A percentile compares a stretch with the other conserved stretches of the same genome.
These are phyloP conservation scores for Echiichthys vipera DNA, from an alignment of 2,797 vertebrate genomes.

Conservation along the genomic window DNA sequence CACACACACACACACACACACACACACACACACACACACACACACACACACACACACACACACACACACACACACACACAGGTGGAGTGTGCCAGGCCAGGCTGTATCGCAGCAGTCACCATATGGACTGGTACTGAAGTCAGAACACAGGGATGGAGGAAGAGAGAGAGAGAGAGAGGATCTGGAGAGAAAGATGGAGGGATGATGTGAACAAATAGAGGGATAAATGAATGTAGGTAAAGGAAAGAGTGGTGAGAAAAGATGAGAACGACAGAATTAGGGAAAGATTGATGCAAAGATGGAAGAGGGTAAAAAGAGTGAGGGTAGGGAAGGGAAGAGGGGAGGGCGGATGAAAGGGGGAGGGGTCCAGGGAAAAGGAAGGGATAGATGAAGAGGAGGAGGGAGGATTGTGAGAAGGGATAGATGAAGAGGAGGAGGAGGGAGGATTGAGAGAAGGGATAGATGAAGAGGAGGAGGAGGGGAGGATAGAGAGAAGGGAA, in stretches of 20 bases:
- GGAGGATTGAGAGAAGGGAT: background rate
- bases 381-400: too few species aligned
- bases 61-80: constrained; percentile 39
- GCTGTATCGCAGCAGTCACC: constrained; percentile 82
- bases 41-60: constrained; percentile 11
- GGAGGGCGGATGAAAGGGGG: too few species aligned
- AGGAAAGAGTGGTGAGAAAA: background rate
- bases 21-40: constrained; percentile 5
- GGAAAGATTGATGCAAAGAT: background rate
- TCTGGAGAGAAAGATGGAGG: background rate
- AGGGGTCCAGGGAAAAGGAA: background rate
- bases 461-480: background rate
- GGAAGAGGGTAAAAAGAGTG: too few species aligned
- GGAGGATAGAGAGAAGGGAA: too few species aligned
- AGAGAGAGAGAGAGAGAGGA: background rate
- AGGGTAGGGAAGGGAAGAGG: background rate
- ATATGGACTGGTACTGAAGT: constrained; percentile 82
- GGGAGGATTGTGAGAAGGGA: background rate
- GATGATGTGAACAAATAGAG: background rate
- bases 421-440: background rate
- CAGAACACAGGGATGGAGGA: constrained; percentile 52
- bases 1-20: constrained; percentile 9
- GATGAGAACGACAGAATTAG: background rate
- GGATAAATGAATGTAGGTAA: background rate
- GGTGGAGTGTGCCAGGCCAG: constrained; percentile 69